phyloP scores from a whole-genome alignment of 1,140 invertebrate genomes.

The Cyclina sinensis region DNA sequence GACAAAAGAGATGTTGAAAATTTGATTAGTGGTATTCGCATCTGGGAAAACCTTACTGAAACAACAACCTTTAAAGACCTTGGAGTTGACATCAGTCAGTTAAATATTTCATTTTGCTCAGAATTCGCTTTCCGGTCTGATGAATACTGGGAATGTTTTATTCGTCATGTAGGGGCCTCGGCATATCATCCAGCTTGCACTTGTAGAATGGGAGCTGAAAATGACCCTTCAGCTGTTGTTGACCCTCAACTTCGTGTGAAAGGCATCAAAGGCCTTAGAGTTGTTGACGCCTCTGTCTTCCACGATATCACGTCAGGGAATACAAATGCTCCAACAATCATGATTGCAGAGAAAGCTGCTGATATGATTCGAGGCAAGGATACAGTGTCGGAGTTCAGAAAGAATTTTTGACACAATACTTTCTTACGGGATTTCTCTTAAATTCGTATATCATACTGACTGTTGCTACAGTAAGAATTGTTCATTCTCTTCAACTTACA shows the following conservation, averaged over 20 bases:
- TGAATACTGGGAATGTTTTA: conserved; percentile 34
- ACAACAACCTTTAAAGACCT: conserved; percentile 11
- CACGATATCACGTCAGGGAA: conserved; percentile 88
- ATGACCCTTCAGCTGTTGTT: conserved; percentile 94
- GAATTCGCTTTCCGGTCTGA: background rate
- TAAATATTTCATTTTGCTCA: conserved; percentile 9
- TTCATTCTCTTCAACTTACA: too few species aligned
- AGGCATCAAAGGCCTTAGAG: background rate
- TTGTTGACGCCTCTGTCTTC: conserved; percentile 77
- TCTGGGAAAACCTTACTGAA: conserved; percentile 4
- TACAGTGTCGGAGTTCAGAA: background rate
- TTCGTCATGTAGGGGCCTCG: conserved; percentile 86
- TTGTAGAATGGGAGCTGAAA: conserved; percentile 96
- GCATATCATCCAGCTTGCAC: conserved; percentile 96
- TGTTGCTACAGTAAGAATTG: too few species aligned
- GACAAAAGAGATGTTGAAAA: conserved; percentile 66
- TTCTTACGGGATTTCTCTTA: too few species aligned
- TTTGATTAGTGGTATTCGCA: conserved; percentile 17
- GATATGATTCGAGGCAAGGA: conserved; percentile 89
- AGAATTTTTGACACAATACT: too few species aligned
- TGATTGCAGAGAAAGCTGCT: conserved; percentile 95
- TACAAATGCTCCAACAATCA: conserved; percentile 89
- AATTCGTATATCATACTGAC: too few species aligned
- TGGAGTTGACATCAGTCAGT: background rate
- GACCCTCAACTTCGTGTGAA: conserved; percentile 90